These are phyloP conservation scores for Hippolais icterina DNA, from an alignment of 2,113 vertebrate species.

Conservation along the genomic window DNA sequence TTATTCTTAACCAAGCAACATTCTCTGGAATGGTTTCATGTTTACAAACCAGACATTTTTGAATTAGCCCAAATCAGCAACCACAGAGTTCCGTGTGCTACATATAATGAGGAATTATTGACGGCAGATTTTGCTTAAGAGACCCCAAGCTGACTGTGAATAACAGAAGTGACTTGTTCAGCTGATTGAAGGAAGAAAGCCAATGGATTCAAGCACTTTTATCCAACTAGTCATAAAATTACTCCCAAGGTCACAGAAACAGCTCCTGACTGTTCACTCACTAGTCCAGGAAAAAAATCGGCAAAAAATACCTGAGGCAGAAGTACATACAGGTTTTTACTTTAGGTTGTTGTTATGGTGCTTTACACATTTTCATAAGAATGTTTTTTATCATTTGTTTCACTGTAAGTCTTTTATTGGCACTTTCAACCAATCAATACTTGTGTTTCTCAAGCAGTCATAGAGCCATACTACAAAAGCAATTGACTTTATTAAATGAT, in stretches of 20 bases:
- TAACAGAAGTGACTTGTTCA: conserved; percentile 34
- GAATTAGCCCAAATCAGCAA: neutral
- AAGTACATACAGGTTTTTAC: neutral
- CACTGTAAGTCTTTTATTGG: neutral
- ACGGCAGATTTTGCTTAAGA: conserved; percentile 3
- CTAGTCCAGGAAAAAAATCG: neutral
- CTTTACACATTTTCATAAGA: neutral
- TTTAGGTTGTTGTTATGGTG: neutral
- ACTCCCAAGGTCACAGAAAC: neutral
- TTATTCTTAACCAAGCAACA: conserved; percentile 14
- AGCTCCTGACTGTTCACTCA: neutral
- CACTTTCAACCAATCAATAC: neutral
- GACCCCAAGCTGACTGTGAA: neutral
- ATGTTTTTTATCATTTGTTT: neutral
- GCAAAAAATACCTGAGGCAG: neutral
- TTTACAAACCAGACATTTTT: conserved; percentile 6
- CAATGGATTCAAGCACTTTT: neutral
- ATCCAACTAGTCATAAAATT: conserved; percentile 3
- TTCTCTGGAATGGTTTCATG: neutral
- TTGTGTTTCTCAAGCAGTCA: neutral
- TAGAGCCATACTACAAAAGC: neutral
- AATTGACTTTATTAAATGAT: neutral
- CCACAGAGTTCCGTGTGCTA: neutral
- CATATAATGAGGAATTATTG: neutral
- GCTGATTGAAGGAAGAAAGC: conserved; percentile 22